A percentile compares a stretch with the other conserved stretches of the same genome.
Conservation (phyloP, 2,113 vertebrate species). For the Eptatretus burgeri region DNA sequence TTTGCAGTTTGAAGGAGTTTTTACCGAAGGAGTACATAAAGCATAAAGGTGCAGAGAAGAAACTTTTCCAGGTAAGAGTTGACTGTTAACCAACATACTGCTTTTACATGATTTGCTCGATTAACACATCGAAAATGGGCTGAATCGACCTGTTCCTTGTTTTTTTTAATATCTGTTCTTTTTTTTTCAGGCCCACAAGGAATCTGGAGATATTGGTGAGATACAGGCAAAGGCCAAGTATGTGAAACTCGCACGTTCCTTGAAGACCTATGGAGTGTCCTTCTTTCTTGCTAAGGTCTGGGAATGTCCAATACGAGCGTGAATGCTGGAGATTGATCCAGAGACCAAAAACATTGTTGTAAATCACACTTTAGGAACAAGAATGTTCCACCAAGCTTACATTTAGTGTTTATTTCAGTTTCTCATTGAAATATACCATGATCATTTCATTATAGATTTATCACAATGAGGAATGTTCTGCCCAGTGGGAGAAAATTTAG, state of each 20-base stretch:
- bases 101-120: background rate
- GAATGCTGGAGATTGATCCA: too few species aligned
- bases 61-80: conserved; percentile 30
- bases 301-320: background rate
- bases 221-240: conserved; percentile 98
- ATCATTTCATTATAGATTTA: too few species aligned
- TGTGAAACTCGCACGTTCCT: conserved; percentile 65
- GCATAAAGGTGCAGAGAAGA: conserved; percentile 36
- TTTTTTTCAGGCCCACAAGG: conserved; percentile 55
- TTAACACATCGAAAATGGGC: background rate
- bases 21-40: conserved; percentile 42
- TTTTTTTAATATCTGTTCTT: conserved; percentile 7
- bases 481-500: too few species aligned
- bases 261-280: conserved; percentile 71
- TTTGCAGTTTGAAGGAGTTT: conserved; percentile 30
- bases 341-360: too few species aligned
- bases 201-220: conserved; percentile 74
- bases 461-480: too few species aligned
- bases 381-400: too few species aligned
- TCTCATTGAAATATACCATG: too few species aligned
- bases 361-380: too few species aligned
- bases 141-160: background rate
- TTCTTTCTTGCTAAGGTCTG: conserved; percentile 91
- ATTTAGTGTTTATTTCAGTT: too few species aligned
- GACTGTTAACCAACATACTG: too few species aligned